Evolutionary conservation across 2,797 vertebrate genomes (phyloP).

Genomic region (Atherinosoma microstoma): DNA sequence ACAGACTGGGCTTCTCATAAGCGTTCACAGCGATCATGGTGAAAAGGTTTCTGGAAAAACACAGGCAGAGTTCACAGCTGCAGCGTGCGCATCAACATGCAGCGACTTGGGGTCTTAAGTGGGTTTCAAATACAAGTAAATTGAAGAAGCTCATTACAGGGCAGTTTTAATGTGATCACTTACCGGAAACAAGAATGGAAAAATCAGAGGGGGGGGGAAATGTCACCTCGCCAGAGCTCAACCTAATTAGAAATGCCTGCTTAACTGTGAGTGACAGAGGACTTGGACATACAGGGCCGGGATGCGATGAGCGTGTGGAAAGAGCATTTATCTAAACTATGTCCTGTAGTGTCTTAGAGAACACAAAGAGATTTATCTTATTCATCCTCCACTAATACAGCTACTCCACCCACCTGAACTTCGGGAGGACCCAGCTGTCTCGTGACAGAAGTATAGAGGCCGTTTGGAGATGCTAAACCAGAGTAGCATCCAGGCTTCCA

Average conservation of each 20-base stretch:
- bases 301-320: conserved; percentile 28
- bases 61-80: background rate
- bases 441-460: too few relatives aligned
- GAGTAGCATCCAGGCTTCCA: too few relatives aligned
- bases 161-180: conserved; percentile 57
- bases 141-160: conserved; percentile 62
- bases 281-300: conserved; percentile 51
- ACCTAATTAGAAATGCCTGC: conserved; percentile 54
- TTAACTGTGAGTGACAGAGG: conserved; percentile 68
- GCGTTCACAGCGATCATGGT: background rate
- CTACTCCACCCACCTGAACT: background rate
- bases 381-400: conserved; percentile 8
- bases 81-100: background rate
- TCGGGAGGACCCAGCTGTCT: too few relatives aligned
- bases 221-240: conserved; percentile 41
- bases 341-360: conserved; percentile 34
- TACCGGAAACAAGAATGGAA: conserved; percentile 44
- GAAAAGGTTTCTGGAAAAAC: conserved; percentile 18
- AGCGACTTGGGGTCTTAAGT: conserved; percentile 43
- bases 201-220: conserved; percentile 43
- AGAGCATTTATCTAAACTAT: conserved; percentile 42
- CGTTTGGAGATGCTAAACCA: too few relatives aligned
- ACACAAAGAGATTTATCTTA: conserved; percentile 18
- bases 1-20: background rate
- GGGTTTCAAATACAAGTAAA: conserved; percentile 38